A percentile compares a stretch with the other conserved stretches of the same genome.
Conservation (phyloP, 53 echinoderm and acorn worm species). For the Crossaster papposus region DNA sequence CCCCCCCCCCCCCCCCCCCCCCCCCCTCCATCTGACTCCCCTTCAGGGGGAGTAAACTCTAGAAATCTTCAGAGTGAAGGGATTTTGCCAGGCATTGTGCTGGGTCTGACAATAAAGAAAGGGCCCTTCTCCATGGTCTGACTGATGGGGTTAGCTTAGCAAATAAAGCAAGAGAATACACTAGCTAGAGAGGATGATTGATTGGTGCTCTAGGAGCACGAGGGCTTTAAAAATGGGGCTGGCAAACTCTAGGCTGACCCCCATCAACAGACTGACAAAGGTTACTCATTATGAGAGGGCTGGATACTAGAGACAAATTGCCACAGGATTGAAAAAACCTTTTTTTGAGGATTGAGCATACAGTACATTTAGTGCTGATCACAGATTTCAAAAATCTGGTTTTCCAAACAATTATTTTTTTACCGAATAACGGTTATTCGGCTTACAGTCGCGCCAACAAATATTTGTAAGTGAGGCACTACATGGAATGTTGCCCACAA, state of each 20-base stretch:
- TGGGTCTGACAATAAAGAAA: too few species aligned
- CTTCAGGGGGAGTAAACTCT: neutral
- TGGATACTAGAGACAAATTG: neutral
- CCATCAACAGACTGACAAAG: slow-evolving; percentile 1
- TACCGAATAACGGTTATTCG: too few species aligned
- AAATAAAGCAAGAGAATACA: neutral
- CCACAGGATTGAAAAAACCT: too few species aligned
- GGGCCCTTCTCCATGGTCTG: too few species aligned
- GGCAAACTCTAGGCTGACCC: neutral
- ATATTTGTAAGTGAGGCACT: too few species aligned
- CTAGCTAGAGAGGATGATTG: slow-evolving; percentile 16
- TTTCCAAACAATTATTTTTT: too few species aligned
- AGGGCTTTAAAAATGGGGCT: neutral
- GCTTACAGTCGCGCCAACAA: too few species aligned
- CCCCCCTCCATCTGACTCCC: neutral
- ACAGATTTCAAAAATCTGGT: too few species aligned
- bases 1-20: neutral
- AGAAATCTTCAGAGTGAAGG: slow-evolving; percentile 26
- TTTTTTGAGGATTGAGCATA: too few species aligned
- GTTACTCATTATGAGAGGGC: slow-evolving; percentile 8
- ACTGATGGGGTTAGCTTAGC: neutral
- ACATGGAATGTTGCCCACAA: too few species aligned
- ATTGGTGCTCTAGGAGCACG: neutral
- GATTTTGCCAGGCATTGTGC: slow-evolving; percentile 21
- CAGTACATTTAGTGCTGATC: too few species aligned